Conservation (phyloP, 2,888 invertebrate genomes). For the Agrilus cyanescens region DNA sequence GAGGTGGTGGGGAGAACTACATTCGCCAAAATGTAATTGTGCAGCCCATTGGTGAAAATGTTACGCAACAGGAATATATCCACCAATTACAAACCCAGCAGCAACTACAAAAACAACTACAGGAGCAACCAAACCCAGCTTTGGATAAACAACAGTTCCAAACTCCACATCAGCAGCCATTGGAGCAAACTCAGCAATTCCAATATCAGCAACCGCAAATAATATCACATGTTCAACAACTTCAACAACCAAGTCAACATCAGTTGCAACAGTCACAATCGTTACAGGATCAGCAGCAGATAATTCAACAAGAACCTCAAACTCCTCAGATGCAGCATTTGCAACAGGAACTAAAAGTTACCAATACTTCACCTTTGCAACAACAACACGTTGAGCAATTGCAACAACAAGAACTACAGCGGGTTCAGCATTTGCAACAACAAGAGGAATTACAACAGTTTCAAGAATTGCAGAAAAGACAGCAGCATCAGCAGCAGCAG, state of each 20-base stretch:
- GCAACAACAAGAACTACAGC: not conserved
- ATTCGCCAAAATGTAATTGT: too few species aligned
- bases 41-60: too few species aligned
- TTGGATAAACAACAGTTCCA: not conserved
- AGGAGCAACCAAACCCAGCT: not conserved
- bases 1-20: too few species aligned
- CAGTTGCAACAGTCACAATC: not conserved
- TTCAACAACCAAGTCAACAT: too few species aligned
- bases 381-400: constrained; percentile 3
- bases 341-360: not conserved
- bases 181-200: constrained; percentile 2
- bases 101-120: constrained; percentile 5
- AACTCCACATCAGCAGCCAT: not conserved
- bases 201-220: constrained; percentile 5
- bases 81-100: not conserved
- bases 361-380: not conserved
- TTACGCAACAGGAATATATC: not conserved
- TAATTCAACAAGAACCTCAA: not conserved
- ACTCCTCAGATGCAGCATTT: not conserved
- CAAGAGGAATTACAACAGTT: constrained; percentile 4
- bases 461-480: constrained; percentile 1
- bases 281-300: too few species aligned
- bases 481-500: too few species aligned
- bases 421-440: constrained; percentile 10
- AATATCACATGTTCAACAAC: constrained; percentile 1